Percentiles rank a stretch among this genome's conserved stretches.
Conservation (phyloP, 1,140 invertebrate genomes). For the Calephelis virginiensis region DNA sequence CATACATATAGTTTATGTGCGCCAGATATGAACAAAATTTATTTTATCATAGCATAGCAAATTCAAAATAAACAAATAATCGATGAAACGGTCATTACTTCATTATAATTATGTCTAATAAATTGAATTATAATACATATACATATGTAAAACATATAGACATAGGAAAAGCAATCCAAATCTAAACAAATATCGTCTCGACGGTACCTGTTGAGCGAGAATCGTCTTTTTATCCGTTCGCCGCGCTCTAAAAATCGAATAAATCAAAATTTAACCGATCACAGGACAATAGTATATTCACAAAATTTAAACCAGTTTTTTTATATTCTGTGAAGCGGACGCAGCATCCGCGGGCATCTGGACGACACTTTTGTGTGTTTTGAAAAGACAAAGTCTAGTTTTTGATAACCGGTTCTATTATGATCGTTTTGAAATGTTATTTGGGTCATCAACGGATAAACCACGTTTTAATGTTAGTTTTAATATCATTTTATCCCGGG, state of each 20-base stretch:
- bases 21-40: too few species aligned
- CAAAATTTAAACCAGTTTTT: constrained; percentile 61
- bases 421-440: constrained; percentile 45
- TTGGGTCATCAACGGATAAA: constrained; percentile 62
- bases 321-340: constrained; percentile 37
- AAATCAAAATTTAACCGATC: constrained; percentile 76
- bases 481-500: constrained; percentile 29
- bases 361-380: constrained; percentile 52
- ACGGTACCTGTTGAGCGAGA: constrained; percentile 67
- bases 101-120: too few species aligned
- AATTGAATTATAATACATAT: too few species aligned
- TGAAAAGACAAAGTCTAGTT: constrained; percentile 61
- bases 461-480: constrained; percentile 35
- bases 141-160: too few species aligned
- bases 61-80: too few species aligned
- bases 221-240: constrained; percentile 64
- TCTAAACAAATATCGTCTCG: constrained; percentile 33
- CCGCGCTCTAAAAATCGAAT: constrained; percentile 72
- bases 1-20: too few species aligned
- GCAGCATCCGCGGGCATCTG: constrained; percentile 72
- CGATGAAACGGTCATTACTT: too few species aligned
- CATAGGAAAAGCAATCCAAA: background rate
- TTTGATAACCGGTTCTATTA: constrained; percentile 62
- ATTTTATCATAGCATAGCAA: too few species aligned
- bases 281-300: constrained; percentile 67